These are phyloP conservation scores for Alectura lathami DNA, from an alignment of 2,113 vertebrate genomes.

Conservation along the genomic window DNA sequence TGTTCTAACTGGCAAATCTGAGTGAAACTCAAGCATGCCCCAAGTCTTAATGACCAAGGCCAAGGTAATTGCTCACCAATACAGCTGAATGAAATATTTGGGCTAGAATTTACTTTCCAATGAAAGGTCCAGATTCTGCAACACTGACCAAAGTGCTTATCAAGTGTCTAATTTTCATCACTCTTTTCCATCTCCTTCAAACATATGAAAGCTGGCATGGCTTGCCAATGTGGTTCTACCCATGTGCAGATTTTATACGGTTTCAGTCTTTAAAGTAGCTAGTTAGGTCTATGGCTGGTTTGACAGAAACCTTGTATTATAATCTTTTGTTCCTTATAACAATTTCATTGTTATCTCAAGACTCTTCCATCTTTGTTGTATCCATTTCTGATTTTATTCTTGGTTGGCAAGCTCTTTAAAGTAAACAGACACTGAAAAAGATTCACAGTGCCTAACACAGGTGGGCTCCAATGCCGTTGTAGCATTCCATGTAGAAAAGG, in stretches of 20 bases:
- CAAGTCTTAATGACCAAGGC: background rate
- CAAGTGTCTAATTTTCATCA: background rate
- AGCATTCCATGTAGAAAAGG: background rate
- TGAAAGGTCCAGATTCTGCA: background rate
- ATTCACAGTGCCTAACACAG: background rate
- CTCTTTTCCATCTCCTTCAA: background rate
- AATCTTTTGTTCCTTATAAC: background rate
- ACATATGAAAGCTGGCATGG: background rate
- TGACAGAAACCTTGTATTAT: accelerated
- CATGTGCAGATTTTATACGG: background rate
- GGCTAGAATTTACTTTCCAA: background rate
- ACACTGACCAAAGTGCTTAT: background rate
- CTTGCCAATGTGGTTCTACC: background rate
- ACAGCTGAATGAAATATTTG: background rate
- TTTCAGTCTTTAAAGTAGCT: background rate
- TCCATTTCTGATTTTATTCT: background rate
- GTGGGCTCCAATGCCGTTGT: background rate
- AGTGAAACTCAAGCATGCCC: background rate
- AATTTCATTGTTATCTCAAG: background rate
- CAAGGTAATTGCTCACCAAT: background rate
- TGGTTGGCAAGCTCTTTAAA: background rate
- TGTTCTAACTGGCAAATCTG: background rate
- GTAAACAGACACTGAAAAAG: background rate
- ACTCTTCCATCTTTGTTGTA: background rate
- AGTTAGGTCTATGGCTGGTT: background rate